Conservation (phyloP, 1,140 invertebrate genomes). For the Nasonia longicornis region DNA sequence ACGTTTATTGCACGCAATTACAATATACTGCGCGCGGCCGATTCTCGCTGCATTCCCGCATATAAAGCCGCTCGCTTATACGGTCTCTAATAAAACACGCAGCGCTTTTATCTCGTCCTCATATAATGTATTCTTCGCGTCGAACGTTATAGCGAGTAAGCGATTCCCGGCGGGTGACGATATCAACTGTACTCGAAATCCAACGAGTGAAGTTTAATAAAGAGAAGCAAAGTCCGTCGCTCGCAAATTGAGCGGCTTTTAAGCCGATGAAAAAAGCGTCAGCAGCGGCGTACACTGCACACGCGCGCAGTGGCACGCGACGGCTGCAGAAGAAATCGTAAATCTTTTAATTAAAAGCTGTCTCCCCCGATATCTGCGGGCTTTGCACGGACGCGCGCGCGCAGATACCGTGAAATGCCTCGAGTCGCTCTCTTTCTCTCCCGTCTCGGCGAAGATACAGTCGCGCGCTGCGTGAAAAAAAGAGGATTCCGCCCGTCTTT, state of each 20-base stretch:
- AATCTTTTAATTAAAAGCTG: conserved; percentile 61
- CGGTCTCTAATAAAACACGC: neutral
- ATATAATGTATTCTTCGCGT: neutral
- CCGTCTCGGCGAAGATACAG: neutral
- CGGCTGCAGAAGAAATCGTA: conserved; percentile 45
- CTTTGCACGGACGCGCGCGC: conserved; percentile 27
- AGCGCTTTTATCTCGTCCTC: conserved; percentile 29
- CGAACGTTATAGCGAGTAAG: neutral
- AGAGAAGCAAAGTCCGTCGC: neutral
- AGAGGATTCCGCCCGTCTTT: conserved; percentile 39
- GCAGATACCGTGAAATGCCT: conserved; percentile 51
- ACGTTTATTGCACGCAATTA: conserved; percentile 43
- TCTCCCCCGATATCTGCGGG: conserved; percentile 50
- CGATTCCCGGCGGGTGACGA: neutral
- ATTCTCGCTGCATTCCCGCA: neutral
- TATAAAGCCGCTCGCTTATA: neutral
- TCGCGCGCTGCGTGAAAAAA: conserved; percentile 38
- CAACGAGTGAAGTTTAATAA: neutral
- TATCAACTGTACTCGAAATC: neutral
- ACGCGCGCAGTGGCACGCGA: neutral
- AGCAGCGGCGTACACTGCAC: neutral
- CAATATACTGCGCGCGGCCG: conserved; percentile 26
- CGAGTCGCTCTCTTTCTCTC: conserved; percentile 26
- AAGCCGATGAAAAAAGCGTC: conserved; percentile 6
- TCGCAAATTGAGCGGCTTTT: conserved; percentile 26